Percentiles rank a stretch among this genome's conserved stretches.
These are phyloP conservation scores for Nerophis lumbriciformis DNA, from an alignment of 2,113 vertebrate species.

Conservation along the genomic window DNA sequence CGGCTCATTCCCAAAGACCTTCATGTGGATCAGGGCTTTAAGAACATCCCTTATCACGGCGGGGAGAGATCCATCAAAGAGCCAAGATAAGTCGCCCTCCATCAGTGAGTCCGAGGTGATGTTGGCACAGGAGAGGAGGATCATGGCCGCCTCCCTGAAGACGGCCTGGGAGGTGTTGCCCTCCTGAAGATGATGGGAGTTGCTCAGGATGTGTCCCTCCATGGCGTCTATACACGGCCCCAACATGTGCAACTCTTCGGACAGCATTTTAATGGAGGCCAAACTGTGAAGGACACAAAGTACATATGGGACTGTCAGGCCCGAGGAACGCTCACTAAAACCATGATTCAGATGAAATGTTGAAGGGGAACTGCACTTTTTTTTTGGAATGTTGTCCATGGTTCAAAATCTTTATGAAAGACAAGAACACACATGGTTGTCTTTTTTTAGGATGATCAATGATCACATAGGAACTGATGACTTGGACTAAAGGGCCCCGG, in stretches of 20 bases:
- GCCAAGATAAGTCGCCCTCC: constrained; percentile 12
- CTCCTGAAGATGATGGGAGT: constrained; percentile 25
- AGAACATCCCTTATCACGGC: constrained; percentile 34
- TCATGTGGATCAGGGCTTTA: constrained; percentile 29
- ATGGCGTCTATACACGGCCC: constrained; percentile 38
- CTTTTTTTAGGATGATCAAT: no score
- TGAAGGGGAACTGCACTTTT: background rate
- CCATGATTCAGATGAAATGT: background rate
- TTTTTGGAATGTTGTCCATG: no score
- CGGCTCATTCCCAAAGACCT: constrained; percentile 44
- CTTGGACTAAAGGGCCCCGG: no score
- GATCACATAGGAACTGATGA: no score
- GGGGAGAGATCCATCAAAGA: constrained; percentile 7
- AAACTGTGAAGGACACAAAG: constrained; percentile 48
- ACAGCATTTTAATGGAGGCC: constrained; percentile 32
- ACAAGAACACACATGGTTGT: no score
- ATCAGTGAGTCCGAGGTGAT: constrained; percentile 30
- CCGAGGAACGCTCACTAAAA: background rate
- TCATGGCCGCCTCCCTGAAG: constrained; percentile 42
- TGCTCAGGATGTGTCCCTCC: constrained; percentile 44
- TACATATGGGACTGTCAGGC: background rate
- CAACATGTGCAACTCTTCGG: constrained; percentile 38
- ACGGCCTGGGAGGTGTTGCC: constrained; percentile 27
- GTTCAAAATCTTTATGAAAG: no score
- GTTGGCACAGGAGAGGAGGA: constrained; percentile 52